These are phyloP conservation scores for Gorsachius magnificus DNA, from an alignment of 2,797 vertebrate genomes.

Conservation along the genomic window DNA sequence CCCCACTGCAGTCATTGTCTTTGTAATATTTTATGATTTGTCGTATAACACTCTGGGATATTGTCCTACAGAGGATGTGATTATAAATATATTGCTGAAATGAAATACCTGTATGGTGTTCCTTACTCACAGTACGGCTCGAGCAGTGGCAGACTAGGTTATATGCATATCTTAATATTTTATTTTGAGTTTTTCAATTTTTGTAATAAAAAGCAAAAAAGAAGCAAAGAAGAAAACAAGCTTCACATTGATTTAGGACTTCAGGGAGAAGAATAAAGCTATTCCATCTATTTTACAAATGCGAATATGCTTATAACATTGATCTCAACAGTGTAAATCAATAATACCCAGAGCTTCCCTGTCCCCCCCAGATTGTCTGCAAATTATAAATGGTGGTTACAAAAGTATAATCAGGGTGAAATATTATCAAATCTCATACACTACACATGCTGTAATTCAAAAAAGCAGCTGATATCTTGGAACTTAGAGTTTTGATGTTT, in stretches of 20 bases:
- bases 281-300: constrained; percentile 57
- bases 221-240: constrained; percentile 6
- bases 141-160: neutral
- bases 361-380: constrained; percentile 3
- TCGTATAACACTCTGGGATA: constrained; percentile 1
- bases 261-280: constrained; percentile 15
- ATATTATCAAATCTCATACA: constrained; percentile 46
- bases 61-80: neutral
- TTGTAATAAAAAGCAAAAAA: neutral
- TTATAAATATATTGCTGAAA: constrained; percentile 3
- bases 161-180: neutral
- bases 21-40: constrained; percentile 23
- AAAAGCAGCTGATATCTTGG: constrained; percentile 58
- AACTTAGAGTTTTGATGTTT: constrained; percentile 72
- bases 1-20: neutral
- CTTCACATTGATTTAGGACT: constrained; percentile 47
- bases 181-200: neutral
- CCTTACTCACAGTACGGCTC: neutral
- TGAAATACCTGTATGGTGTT: neutral
- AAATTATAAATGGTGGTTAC: constrained; percentile 49
- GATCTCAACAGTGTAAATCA: constrained; percentile 47
- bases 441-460: constrained; percentile 60
- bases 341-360: constrained; percentile 57
- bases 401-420: constrained; percentile 55
- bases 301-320: constrained; percentile 53